A percentile compares a stretch with the other conserved stretches of the same genome.
Evolutionary conservation across 2,113 vertebrate genomes (phyloP).

Genomic region (Proteles cristata): DNA sequence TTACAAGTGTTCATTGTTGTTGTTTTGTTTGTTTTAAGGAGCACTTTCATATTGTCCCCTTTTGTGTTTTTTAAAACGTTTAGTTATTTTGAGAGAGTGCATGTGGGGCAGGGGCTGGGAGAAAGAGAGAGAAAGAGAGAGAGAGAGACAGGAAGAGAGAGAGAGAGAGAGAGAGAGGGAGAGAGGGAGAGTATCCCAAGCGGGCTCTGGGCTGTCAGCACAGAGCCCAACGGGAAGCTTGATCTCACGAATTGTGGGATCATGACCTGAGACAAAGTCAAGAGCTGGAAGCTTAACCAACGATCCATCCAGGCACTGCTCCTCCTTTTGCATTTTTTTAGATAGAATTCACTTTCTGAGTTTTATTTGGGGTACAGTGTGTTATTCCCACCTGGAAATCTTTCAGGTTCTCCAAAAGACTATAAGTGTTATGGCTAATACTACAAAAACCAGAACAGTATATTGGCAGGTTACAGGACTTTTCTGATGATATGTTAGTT

Average conservation of each 20-base stretch:
- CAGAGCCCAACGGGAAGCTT: too few species aligned
- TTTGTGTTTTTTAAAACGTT: background rate
- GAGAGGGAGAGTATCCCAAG: too few species aligned
- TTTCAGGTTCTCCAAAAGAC: background rate
- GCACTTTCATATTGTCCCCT: background rate
- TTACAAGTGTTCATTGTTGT: background rate
- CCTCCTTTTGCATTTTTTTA: conserved; percentile 9
- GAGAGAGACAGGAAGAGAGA: too few species aligned
- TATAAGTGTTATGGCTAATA: background rate
- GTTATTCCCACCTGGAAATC: background rate
- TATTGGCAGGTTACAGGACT: background rate
- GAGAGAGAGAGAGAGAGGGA: too few species aligned
- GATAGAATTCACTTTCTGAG: background rate
- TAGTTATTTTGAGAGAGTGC: too few species aligned
- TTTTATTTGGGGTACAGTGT: background rate
- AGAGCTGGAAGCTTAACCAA: too few species aligned
- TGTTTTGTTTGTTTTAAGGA: background rate
- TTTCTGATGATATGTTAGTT: background rate
- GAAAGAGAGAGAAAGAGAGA: too few species aligned
- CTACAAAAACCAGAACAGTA: background rate
- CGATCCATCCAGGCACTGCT: too few species aligned
- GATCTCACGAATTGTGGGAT: too few species aligned
- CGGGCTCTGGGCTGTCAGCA: too few species aligned
- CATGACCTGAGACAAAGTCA: too few species aligned
- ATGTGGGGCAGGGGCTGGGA: too few species aligned